Conservation (phyloP, 2,888 invertebrate species). For the Limnephilus marmoratus region DNA sequence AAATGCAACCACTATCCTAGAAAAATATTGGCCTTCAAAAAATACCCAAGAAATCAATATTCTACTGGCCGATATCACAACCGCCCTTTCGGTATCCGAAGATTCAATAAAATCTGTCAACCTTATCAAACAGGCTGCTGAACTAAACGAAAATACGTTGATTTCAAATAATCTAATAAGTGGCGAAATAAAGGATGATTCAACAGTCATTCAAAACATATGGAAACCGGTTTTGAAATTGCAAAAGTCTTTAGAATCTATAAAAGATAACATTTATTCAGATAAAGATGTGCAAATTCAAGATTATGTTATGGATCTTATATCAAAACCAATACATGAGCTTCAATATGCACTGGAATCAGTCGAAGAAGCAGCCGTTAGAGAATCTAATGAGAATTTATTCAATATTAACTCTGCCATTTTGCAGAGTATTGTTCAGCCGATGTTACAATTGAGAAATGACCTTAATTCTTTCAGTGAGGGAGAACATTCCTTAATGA, state of each 20-base stretch:
- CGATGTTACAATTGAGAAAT: slow-evolving; percentile 80
- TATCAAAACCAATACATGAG: slow-evolving; percentile 73
- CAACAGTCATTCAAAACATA: slow-evolving; percentile 62
- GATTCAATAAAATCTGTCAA: slow-evolving; percentile 77
- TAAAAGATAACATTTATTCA: slow-evolving; percentile 60
- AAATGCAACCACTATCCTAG: slow-evolving; percentile 73
- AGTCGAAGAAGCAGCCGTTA: slow-evolving; percentile 76
- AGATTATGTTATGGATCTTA: slow-evolving; percentile 63
- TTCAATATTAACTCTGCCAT: slow-evolving; percentile 78
- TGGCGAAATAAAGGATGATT: slow-evolving; percentile 58
- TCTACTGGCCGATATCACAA: slow-evolving; percentile 75
- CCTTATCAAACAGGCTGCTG: slow-evolving; percentile 71
- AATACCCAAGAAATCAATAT: slow-evolving; percentile 73
- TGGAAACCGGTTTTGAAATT: slow-evolving; percentile 64
- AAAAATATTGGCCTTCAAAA: slow-evolving; percentile 71
- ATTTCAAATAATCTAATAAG: not conserved
- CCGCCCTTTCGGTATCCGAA: slow-evolving; percentile 75
- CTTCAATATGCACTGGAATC: slow-evolving; percentile 75
- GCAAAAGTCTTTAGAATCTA: slow-evolving; percentile 64
- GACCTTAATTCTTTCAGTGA: slow-evolving; percentile 76
- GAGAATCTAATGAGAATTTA: slow-evolving; percentile 73
- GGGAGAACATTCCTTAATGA: slow-evolving; percentile 71
- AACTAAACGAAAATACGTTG: slow-evolving; percentile 67
- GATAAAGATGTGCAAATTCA: slow-evolving; percentile 60
- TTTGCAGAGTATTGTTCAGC: slow-evolving; percentile 80